A percentile compares a stretch with the other conserved stretches of the same genome.
Conservation (phyloP, 2,797 vertebrate genomes). For the Poecilia gillii region DNA sequence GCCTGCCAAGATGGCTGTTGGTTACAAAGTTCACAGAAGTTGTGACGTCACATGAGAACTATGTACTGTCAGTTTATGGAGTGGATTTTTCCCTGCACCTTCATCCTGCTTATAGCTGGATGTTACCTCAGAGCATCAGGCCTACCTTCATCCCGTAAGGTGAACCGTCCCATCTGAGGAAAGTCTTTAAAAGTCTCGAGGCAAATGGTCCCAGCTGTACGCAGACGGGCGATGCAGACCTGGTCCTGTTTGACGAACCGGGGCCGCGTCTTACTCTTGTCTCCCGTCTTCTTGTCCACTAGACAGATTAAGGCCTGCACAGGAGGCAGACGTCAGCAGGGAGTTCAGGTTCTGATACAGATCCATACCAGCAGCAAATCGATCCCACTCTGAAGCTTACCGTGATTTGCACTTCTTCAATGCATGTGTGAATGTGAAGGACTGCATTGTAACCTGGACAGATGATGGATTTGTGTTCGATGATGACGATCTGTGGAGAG, state of each 20-base stretch:
- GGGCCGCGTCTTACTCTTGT: slow-evolving; percentile 95
- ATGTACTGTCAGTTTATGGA: too few relatives aligned
- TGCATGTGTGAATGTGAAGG: slow-evolving; percentile 98
- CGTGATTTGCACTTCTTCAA: slow-evolving; percentile 98
- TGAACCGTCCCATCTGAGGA: slow-evolving; percentile 98
- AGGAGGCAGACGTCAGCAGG: neutral
- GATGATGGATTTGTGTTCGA: slow-evolving; percentile 99
- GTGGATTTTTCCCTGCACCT: too few relatives aligned
- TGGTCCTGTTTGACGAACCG: slow-evolving; percentile 99
- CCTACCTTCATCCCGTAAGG: slow-evolving; percentile 95
- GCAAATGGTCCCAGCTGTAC: slow-evolving; percentile 97
- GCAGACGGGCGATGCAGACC: slow-evolving; percentile 95
- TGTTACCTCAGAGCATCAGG: too few relatives aligned
- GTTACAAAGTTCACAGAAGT: too few relatives aligned
- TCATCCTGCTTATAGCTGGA: too few relatives aligned
- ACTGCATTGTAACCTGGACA: slow-evolving; percentile 99
- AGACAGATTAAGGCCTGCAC: slow-evolving; percentile 96
- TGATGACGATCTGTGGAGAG: slow-evolving; percentile 93
- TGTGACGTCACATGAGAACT: too few relatives aligned
- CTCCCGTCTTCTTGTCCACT: slow-evolving; percentile 97
- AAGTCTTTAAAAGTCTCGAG: slow-evolving; percentile 99
- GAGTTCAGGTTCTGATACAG: neutral
- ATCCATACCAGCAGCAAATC: neutral
- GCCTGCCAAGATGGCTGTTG: too few relatives aligned
- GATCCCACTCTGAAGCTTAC: slow-evolving; percentile 78